phyloP scores from a whole-genome alignment of 2,797 vertebrate species.

The Malurus leucopterus region DNA sequence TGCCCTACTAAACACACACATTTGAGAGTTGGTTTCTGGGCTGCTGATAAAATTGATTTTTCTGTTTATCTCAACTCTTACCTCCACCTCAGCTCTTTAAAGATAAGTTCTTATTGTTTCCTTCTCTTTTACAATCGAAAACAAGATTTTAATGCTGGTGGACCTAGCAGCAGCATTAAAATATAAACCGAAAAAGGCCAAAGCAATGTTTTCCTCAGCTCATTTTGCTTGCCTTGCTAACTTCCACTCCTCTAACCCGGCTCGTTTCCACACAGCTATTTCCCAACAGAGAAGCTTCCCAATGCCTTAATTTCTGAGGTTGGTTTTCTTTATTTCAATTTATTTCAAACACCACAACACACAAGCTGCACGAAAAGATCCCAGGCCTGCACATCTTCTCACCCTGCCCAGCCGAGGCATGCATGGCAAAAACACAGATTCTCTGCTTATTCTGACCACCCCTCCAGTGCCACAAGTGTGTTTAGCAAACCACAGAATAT shows the following conservation, averaged over 20 bases:
- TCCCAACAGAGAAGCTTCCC: background rate
- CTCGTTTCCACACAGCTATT: background rate
- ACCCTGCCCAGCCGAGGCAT: accelerated
- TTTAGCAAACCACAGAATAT: background rate
- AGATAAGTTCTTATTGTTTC: background rate
- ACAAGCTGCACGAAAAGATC: accelerated
- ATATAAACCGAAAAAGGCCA: background rate
- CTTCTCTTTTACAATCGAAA: background rate
- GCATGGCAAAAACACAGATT: accelerated
- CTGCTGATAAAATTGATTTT: slow-evolving; percentile 9
- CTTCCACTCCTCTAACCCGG: background rate
- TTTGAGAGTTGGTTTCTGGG: background rate
- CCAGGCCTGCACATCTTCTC: background rate
- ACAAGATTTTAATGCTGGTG: background rate
- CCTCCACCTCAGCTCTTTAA: background rate
- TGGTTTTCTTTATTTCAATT: background rate
- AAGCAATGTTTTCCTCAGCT: background rate
- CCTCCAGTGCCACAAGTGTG: accelerated
- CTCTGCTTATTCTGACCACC: accelerated
- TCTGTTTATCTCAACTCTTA: background rate
- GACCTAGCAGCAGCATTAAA: background rate
- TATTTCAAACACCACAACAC: background rate
- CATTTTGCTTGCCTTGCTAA: background rate
- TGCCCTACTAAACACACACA: background rate
- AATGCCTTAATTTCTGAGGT: background rate